These are phyloP conservation scores for Trichomycterus rosablanca DNA, from an alignment of 2,113 vertebrate genomes.

Conservation along the genomic window DNA sequence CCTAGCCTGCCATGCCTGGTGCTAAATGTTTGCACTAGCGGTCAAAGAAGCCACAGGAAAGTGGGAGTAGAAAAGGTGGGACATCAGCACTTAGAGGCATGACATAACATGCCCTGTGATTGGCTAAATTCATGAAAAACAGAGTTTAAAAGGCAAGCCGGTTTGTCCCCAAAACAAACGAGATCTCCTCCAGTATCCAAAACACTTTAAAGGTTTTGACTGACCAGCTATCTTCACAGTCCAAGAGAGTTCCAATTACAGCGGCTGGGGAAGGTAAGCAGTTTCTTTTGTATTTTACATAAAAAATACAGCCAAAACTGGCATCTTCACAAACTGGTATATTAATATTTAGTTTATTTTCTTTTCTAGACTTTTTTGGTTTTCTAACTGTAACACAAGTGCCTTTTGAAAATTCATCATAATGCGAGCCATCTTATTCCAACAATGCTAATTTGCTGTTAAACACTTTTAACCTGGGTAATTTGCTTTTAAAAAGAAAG, in stretches of 20 bases:
- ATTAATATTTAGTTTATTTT: too few relatives aligned
- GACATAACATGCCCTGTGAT: slow-evolving; percentile 60
- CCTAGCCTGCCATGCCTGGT: slow-evolving; percentile 40
- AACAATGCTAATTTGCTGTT: too few relatives aligned
- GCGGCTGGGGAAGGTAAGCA: slow-evolving; percentile 22
- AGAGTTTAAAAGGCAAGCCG: slow-evolving; percentile 65
- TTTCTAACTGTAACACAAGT: too few relatives aligned
- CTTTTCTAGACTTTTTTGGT: too few relatives aligned
- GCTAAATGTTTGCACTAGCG: slow-evolving; percentile 53
- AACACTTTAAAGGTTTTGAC: slow-evolving; percentile 44
- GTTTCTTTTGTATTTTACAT: background rate
- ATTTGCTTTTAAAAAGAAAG: too few relatives aligned
- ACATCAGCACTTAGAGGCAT: slow-evolving; percentile 68
- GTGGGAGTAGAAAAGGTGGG: slow-evolving; percentile 70
- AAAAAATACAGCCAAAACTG: too few relatives aligned
- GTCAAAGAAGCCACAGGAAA: slow-evolving; percentile 68
- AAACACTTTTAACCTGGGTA: too few relatives aligned
- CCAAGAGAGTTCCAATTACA: slow-evolving; percentile 2
- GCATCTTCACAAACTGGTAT: too few relatives aligned
- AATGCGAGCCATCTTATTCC: too few relatives aligned
- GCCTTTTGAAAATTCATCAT: too few relatives aligned
- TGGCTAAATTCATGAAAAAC: slow-evolving; percentile 55
- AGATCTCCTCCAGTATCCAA: slow-evolving; percentile 34
- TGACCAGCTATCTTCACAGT: slow-evolving; percentile 22
- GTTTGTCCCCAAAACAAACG: slow-evolving; percentile 52